Percentiles rank a stretch among this genome's conserved stretches.
phyloP scores from a whole-genome alignment of 2,888 invertebrate genomes.

The Athripsodes cinereus region DNA sequence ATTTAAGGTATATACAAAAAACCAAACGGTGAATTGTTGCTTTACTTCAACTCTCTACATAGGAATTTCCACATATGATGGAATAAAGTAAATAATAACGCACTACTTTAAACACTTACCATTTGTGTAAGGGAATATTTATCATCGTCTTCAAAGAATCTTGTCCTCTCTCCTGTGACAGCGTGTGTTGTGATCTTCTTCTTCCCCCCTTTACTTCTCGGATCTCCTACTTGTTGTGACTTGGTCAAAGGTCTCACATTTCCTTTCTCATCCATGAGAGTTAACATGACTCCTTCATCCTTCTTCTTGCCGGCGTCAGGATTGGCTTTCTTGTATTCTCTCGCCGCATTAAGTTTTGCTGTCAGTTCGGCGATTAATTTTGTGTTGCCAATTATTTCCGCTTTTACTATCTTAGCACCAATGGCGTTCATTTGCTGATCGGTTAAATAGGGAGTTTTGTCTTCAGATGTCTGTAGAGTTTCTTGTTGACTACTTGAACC shows the following conservation, averaged over 20 bases:
- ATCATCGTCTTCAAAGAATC: constrained; percentile 88
- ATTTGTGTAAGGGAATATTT: constrained; percentile 78
- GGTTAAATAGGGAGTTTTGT: constrained; percentile 44
- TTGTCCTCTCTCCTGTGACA: constrained; percentile 61
- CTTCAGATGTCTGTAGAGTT: constrained; percentile 22
- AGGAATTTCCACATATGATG: too few relatives aligned
- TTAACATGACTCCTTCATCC: constrained; percentile 54
- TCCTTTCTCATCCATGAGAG: constrained; percentile 61
- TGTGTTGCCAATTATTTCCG: constrained; percentile 85
- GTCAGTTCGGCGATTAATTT: constrained; percentile 65
- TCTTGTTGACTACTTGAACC: neutral
- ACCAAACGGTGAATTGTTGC: too few relatives aligned
- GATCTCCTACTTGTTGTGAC: constrained; percentile 39
- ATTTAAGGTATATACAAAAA: too few relatives aligned
- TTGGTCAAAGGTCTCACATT: constrained; percentile 59
- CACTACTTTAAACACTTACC: too few relatives aligned
- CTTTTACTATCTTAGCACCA: constrained; percentile 86
- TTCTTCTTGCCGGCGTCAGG: constrained; percentile 32
- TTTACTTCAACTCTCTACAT: too few relatives aligned
- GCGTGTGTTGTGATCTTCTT: constrained; percentile 66
- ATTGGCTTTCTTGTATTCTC: constrained; percentile 47
- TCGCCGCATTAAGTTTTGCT: constrained; percentile 65
- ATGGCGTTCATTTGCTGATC: constrained; percentile 86
- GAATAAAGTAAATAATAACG: too few relatives aligned
- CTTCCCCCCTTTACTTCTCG: constrained; percentile 42